phyloP scores from a whole-genome alignment of 1,140 invertebrate genomes.

The Conus ventricosus region DNA sequence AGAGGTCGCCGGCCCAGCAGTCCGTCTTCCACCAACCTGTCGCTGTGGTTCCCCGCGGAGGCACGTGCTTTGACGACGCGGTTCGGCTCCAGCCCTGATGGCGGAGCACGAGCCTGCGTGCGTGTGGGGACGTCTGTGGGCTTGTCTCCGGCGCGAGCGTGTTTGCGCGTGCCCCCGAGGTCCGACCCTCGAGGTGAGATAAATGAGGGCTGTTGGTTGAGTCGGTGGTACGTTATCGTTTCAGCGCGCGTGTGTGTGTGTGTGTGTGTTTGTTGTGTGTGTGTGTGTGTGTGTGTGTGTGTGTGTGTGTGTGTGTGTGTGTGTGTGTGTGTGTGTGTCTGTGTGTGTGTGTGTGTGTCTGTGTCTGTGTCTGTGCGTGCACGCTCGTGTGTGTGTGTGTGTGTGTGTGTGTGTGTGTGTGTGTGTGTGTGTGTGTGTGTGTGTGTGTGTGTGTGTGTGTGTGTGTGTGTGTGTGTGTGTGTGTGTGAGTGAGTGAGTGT shows the following conservation, averaged over 20 bases:
- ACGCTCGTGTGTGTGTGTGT: not conserved
- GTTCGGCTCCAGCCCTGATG: not conserved
- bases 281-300: not conserved
- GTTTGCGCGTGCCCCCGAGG: not conserved
- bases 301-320: not conserved
- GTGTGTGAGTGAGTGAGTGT: no score
- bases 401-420: not conserved
- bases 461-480: not conserved
- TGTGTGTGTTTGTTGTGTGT: not conserved
- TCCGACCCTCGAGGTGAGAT: not conserved
- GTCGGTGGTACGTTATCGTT: no score
- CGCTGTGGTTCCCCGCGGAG: not conserved
- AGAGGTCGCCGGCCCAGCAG: not conserved
- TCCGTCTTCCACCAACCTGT: no score
- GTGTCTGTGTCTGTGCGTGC: no score
- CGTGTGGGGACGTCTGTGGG: not conserved
- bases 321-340: not conserved
- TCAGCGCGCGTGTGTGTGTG: no score
- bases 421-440: not conserved
- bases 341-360: not conserved
- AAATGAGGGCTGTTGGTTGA: not conserved
- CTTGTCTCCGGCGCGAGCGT: not conserved
- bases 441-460: not conserved
- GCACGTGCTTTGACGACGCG: not conserved
- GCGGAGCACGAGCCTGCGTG: not conserved